Percentiles rank a stretch among this genome's conserved stretches.
phyloP scores from a whole-genome alignment of 2,888 invertebrate genomes.

The Nysson spinosus region DNA sequence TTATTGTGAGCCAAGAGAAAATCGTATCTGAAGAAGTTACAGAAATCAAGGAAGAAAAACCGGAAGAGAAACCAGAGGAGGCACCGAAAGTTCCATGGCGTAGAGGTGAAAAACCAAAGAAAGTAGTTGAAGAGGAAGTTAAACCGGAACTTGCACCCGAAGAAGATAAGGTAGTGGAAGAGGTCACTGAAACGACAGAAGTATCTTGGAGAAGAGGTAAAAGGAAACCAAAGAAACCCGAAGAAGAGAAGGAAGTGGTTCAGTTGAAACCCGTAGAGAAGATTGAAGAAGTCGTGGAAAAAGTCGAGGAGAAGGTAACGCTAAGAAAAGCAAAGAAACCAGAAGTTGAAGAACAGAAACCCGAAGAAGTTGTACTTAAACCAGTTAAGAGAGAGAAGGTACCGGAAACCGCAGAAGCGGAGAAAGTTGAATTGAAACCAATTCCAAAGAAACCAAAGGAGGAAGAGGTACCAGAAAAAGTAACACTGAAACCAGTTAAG shows the following conservation, averaged over 20 bases:
- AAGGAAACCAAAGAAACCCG: slow-evolving; percentile 60
- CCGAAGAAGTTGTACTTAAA: slow-evolving; percentile 65
- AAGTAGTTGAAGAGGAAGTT: slow-evolving; percentile 45
- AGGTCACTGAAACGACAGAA: slow-evolving; percentile 61
- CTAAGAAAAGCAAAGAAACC: slow-evolving; percentile 72
- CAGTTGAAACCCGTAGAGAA: slow-evolving; percentile 74
- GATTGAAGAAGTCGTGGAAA: slow-evolving; percentile 57
- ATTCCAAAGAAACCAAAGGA: slow-evolving; percentile 49
- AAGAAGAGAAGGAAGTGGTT: slow-evolving; percentile 70
- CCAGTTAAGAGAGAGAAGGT: slow-evolving; percentile 67
- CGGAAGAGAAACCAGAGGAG: slow-evolving; percentile 66
- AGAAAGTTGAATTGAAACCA: slow-evolving; percentile 49
- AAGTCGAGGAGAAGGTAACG: slow-evolving; percentile 66
- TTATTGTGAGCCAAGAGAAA: slow-evolving; percentile 29
- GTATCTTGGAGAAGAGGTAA: slow-evolving; percentile 65
- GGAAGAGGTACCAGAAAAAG: slow-evolving; percentile 49
- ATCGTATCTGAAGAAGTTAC: slow-evolving; percentile 26
- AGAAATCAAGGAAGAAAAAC: slow-evolving; percentile 64
- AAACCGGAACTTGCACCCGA: slow-evolving; percentile 32
- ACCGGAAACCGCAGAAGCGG: slow-evolving; percentile 56
- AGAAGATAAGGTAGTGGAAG: slow-evolving; percentile 55
- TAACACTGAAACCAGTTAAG: slow-evolving; percentile 41
- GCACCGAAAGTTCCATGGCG: slow-evolving; percentile 33
- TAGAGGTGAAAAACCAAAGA: slow-evolving; percentile 41
- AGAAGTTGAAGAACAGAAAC: slow-evolving; percentile 43